A percentile compares a stretch with the other conserved stretches of the same genome.
phyloP scores from a whole-genome alignment of 2,888 invertebrate species.

The Eurytoma adleriae region DNA sequence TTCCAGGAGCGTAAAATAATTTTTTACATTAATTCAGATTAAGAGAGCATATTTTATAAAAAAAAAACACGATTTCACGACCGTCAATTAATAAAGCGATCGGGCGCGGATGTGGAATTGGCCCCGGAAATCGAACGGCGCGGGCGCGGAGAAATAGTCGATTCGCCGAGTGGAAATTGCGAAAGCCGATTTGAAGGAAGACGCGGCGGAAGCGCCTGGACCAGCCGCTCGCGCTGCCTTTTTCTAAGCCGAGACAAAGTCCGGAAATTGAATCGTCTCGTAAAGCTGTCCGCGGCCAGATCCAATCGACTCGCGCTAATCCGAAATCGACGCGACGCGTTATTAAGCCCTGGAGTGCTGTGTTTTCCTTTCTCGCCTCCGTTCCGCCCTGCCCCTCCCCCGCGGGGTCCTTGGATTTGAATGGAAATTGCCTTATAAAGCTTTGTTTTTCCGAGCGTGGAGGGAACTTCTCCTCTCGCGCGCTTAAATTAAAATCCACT shows the following conservation, averaged over 20 bases:
- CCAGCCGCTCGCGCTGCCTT: not conserved
- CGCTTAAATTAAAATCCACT: too few species aligned
- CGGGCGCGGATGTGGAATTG: too few species aligned
- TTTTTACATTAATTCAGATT: too few species aligned
- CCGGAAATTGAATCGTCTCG: conserved; percentile 49
- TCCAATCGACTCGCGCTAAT: conserved; percentile 32
- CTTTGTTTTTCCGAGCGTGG: too few species aligned
- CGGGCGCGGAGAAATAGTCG: not conserved
- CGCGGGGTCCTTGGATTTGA: conserved; percentile 1
- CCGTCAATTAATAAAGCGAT: too few species aligned
- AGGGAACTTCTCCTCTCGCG: too few species aligned
- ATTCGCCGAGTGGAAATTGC: conserved; percentile 29
- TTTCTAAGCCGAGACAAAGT: conserved; percentile 4
- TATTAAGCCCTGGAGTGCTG: conserved; percentile 1
- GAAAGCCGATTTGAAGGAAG: conserved; percentile 28
- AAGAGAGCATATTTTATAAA: too few species aligned
- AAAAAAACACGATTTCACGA: too few species aligned
- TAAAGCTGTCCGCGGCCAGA: conserved; percentile 7
- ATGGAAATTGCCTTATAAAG: conserved; percentile 8
- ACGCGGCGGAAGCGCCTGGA: conserved; percentile 1
- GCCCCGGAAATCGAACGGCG: too few species aligned
- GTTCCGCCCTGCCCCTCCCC: not conserved
- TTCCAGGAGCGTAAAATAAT: too few species aligned
- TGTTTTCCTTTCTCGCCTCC: not conserved
- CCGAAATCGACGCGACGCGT: conserved; percentile 25